Evolutionary conservation across 2,888 invertebrate genomes (phyloP).

Genomic region (Dryadula phaetusa): DNA sequence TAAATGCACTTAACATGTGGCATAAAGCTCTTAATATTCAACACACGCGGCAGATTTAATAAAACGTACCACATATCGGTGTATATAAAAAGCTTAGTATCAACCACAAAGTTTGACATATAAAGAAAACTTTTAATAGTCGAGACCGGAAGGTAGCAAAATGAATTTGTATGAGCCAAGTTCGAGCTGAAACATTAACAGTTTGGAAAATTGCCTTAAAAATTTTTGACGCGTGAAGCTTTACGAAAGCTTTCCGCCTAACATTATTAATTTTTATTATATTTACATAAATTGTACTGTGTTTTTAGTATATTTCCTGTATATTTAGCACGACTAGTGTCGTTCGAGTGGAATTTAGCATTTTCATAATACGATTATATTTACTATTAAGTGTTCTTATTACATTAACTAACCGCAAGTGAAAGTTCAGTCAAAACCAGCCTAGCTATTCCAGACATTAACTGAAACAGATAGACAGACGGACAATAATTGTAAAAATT

Average conservation of each 20-base stretch:
- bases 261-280: background rate
- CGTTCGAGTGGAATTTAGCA: too few species aligned
- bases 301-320: background rate
- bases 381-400: too few species aligned
- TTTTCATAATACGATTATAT: too few species aligned
- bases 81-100: constrained; percentile 40
- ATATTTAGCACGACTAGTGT: too few species aligned
- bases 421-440: too few species aligned
- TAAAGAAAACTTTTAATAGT: constrained; percentile 44
- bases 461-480: too few species aligned
- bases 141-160: constrained; percentile 38
- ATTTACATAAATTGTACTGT: background rate
- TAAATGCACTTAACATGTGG: background rate
- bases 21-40: background rate
- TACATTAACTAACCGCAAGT: too few species aligned
- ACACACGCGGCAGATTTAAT: constrained; percentile 21
- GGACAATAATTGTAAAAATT: too few species aligned
- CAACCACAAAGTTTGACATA: constrained; percentile 35
- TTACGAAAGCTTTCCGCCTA: background rate
- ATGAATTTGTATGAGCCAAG: constrained; percentile 42
- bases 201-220: constrained; percentile 25
- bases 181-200: constrained; percentile 32
- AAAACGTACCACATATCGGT: constrained; percentile 19
- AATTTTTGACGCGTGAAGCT: constrained; percentile 26
- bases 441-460: too few species aligned